phyloP scores from a whole-genome alignment of 2,113 vertebrate species.

The Platichthys flesus region DNA sequence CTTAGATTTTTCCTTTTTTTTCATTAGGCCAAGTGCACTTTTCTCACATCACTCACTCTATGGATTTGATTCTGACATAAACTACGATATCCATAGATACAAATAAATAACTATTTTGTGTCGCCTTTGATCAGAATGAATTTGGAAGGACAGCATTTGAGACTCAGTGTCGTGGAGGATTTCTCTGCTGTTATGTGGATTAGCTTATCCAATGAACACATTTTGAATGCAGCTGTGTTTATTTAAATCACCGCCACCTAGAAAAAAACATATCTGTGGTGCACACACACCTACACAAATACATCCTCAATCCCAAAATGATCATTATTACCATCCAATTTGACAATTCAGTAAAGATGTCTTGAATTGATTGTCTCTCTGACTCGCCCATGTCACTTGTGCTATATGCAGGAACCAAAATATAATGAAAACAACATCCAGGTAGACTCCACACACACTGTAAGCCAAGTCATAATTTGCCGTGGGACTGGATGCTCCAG shows the following conservation, averaged over 20 bases:
- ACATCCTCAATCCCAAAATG: constrained; percentile 14
- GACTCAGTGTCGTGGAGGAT: not conserved
- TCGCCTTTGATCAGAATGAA: not conserved
- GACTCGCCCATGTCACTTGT: not conserved
- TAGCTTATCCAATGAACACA: no score
- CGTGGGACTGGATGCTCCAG: constrained; percentile 69
- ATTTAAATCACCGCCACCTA: no score
- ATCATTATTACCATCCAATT: no score
- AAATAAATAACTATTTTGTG: not conserved
- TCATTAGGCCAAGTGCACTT: not conserved
- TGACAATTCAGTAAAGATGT: not conserved
- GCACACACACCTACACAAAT: constrained; percentile 2
- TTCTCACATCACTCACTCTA: not conserved
- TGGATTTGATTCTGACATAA: constrained; percentile 22
- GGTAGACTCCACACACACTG: constrained; percentile 49
- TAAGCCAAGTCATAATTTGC: constrained; percentile 74
- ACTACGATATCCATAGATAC: not conserved
- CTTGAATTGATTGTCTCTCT: not conserved
- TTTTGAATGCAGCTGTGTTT: no score
- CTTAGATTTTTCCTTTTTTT: constrained; percentile 15
- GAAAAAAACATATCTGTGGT: no score
- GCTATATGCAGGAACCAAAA: constrained; percentile 2
- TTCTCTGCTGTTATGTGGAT: no score
- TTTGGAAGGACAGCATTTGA: not conserved
- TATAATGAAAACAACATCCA: constrained; percentile 51